Conservation (phyloP, 2,113 vertebrate species). For the Silurus glanis region DNA sequence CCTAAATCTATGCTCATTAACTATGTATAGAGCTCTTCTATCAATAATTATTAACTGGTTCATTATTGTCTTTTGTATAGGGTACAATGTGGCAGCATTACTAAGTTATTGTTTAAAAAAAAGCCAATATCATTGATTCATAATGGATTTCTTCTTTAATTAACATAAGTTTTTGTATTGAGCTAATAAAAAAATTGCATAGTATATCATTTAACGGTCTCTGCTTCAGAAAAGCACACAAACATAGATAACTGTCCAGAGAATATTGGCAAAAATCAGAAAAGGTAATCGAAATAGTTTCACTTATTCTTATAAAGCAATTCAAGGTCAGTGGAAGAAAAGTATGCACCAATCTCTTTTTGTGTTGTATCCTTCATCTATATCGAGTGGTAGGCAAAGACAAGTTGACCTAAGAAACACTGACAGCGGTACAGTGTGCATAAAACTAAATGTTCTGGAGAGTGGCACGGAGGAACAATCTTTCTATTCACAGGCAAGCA, state of each 20-base stretch:
- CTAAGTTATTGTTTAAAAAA: neutral
- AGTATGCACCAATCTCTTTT: constrained; percentile 66
- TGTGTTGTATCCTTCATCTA: constrained; percentile 71
- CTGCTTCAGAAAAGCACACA: neutral
- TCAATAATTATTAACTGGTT: neutral
- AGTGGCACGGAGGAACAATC: constrained; percentile 70
- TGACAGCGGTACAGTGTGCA: constrained; percentile 64
- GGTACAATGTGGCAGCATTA: neutral
- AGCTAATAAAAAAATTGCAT: too few relatives aligned
- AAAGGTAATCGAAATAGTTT: constrained; percentile 66
- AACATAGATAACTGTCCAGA: neutral
- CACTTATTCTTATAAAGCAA: constrained; percentile 65
- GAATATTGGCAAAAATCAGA: constrained; percentile 48
- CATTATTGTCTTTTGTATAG: neutral
- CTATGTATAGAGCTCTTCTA: neutral
- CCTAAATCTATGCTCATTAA: neutral
- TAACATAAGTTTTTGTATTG: too few relatives aligned
- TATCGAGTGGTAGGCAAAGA: constrained; percentile 67
- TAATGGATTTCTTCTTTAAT: neutral
- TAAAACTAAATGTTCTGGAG: constrained; percentile 72
- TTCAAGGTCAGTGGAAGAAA: constrained; percentile 70
- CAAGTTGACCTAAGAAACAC: constrained; percentile 71
- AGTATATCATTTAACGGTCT: neutral
- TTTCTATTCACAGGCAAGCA: constrained; percentile 62
- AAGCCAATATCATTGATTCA: neutral